These are phyloP conservation scores for Hemithea aestivaria DNA, from an alignment of 2,888 invertebrate species.

Conservation along the genomic window DNA sequence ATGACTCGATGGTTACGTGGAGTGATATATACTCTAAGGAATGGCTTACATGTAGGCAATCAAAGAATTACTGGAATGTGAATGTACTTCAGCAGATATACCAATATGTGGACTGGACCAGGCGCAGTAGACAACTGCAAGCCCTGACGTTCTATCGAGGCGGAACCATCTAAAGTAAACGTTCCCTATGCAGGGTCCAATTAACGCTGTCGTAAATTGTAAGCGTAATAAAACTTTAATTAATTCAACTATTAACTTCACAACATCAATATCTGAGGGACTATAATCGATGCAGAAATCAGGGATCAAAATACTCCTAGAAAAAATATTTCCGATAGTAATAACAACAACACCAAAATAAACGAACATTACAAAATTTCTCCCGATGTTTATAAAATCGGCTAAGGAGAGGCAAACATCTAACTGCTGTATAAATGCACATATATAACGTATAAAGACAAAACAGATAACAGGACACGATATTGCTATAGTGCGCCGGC, in stretches of 20 bases:
- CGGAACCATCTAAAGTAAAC: conserved; percentile 67
- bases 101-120: conserved; percentile 58
- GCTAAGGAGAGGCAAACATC: conserved; percentile 76
- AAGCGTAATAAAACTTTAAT: conserved; percentile 58
- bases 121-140: conserved; percentile 63
- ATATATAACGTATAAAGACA: conserved; percentile 71
- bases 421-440: conserved; percentile 75
- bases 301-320: conserved; percentile 69
- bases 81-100: conserved; percentile 53
- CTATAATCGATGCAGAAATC: conserved; percentile 72
- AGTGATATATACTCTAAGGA: conserved; percentile 44
- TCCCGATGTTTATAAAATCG: conserved; percentile 60
- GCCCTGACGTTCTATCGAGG: conserved; percentile 69
- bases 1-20: conserved; percentile 45
- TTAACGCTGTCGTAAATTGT: conserved; percentile 40
- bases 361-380: conserved; percentile 69
- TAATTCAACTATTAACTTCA: conserved; percentile 62
- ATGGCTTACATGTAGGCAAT: conserved; percentile 42
- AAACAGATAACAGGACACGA: conserved; percentile 74
- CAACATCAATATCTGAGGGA: conserved; percentile 74
- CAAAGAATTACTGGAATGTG: conserved; percentile 41
- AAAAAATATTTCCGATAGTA: conserved; percentile 53
- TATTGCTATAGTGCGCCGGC: conserved; percentile 57
- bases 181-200: conserved; percentile 63
- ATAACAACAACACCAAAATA: conserved; percentile 74